Evolutionary conservation across 2,113 vertebrate species (phyloP).

Genomic region (Oceanodroma tethys): DNA sequence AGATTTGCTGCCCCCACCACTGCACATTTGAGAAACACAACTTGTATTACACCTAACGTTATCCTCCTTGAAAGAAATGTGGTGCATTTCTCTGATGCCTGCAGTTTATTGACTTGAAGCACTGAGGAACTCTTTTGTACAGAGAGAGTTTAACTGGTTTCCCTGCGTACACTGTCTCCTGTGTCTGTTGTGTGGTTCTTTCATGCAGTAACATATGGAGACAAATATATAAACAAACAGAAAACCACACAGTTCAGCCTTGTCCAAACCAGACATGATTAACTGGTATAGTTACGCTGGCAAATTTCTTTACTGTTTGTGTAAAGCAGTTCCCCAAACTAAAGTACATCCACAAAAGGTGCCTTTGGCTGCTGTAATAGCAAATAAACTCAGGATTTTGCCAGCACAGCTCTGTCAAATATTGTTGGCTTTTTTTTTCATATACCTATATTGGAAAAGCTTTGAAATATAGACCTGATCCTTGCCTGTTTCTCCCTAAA

Average conservation of each 20-base stretch:
- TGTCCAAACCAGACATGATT: neutral
- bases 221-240: neutral
- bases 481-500: neutral
- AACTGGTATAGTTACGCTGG: neutral
- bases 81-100: neutral
- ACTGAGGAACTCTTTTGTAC: neutral
- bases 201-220: neutral
- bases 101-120: neutral
- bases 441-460: neutral
- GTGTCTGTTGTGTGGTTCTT: neutral
- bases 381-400: neutral
- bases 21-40: neutral
- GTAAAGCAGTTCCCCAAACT: neutral
- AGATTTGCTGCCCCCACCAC: neutral
- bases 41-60: neutral
- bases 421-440: neutral
- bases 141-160: neutral
- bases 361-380: neutral
- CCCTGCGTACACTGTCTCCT: neutral
- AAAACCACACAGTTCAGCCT: neutral
- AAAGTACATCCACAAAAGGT: neutral
- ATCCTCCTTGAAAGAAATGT: neutral
- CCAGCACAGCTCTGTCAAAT: neutral
- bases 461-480: neutral
- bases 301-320: neutral